Conservation (phyloP, 1,140 invertebrate species). For the Antheraea pernyi region DNA sequence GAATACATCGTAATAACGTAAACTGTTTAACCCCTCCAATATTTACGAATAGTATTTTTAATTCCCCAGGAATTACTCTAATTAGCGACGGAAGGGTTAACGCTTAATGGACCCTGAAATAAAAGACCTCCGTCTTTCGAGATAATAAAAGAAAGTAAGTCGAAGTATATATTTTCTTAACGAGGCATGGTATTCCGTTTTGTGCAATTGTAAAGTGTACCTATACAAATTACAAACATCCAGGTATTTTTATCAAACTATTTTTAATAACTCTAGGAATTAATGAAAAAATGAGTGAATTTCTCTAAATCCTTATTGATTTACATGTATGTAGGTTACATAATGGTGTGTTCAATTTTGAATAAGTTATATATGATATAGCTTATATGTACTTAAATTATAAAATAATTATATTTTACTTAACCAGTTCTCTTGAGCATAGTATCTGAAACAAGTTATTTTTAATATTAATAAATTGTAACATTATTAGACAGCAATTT, state of each 20-base stretch:
- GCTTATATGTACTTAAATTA: not conserved
- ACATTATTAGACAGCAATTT: conserved; percentile 17
- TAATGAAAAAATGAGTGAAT: no score
- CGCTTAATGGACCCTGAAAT: conserved; percentile 38
- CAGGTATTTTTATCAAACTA: not conserved
- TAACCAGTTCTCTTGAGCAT: conserved; percentile 73
- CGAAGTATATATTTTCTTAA: conserved; percentile 15
- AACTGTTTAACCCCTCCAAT: conserved; percentile 38
- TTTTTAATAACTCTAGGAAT: no score
- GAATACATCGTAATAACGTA: conserved; percentile 32
- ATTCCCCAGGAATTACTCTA: conserved; percentile 31
- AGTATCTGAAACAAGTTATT: conserved; percentile 74
- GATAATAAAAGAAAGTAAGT: conserved; percentile 38
- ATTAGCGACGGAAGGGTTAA: conserved; percentile 44
- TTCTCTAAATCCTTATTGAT: no score
- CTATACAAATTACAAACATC: conserved; percentile 8
- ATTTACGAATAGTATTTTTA: conserved; percentile 40
- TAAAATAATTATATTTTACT: conserved; percentile 34
- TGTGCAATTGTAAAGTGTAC: not conserved
- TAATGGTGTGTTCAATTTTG: no score
- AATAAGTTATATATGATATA: no score
- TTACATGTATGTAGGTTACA: no score
- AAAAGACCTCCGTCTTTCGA: conserved; percentile 34
- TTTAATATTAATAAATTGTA: conserved; percentile 40
- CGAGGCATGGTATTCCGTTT: not conserved